A percentile compares a stretch with the other conserved stretches of the same genome.
phyloP scores from a whole-genome alignment of 1,140 invertebrate genomes.

The Zaprionus vittiger region DNA sequence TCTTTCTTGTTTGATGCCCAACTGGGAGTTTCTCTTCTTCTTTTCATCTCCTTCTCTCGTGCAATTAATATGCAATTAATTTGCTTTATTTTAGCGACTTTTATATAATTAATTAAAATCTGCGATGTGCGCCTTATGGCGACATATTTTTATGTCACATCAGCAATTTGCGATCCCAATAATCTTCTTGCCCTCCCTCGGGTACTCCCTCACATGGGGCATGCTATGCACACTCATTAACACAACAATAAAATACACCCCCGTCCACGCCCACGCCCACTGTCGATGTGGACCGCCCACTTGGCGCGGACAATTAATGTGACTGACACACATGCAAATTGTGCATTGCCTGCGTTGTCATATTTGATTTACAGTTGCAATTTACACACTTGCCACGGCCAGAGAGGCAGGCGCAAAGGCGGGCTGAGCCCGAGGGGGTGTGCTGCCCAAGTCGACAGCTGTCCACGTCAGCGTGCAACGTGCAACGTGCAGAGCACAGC shows the following conservation, averaged over 20 bases:
- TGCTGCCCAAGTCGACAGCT: slow-evolving; percentile 55
- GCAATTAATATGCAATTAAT: slow-evolving; percentile 77
- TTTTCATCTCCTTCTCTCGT: background rate
- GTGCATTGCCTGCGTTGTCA: slow-evolving; percentile 77
- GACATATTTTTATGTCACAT: slow-evolving; percentile 81
- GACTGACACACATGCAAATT: slow-evolving; percentile 83
- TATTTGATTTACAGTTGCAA: slow-evolving; percentile 84
- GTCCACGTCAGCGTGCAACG: slow-evolving; percentile 72
- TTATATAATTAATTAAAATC: slow-evolving; percentile 72
- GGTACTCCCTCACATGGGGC: background rate
- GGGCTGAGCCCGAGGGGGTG: background rate
- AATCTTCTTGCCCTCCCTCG: background rate
- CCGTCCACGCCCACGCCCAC: background rate
- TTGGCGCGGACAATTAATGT: slow-evolving; percentile 75
- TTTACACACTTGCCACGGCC: slow-evolving; percentile 70
- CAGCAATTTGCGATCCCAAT: slow-evolving; percentile 61
- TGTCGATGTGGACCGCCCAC: background rate
- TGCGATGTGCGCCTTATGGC: slow-evolving; percentile 37
- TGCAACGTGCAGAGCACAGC: background rate
- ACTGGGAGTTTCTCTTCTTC: background rate
- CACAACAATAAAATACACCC: slow-evolving; percentile 76
- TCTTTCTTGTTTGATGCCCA: background rate
- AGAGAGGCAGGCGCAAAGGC: slow-evolving; percentile 2
- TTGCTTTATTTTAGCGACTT: slow-evolving; percentile 57
- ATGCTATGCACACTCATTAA: slow-evolving; percentile 78